Evolutionary conservation across 2,888 invertebrate species (phyloP), one percentile per base, ranked within the genome.

Genomic region (Scaptomyza flava): DNA sequence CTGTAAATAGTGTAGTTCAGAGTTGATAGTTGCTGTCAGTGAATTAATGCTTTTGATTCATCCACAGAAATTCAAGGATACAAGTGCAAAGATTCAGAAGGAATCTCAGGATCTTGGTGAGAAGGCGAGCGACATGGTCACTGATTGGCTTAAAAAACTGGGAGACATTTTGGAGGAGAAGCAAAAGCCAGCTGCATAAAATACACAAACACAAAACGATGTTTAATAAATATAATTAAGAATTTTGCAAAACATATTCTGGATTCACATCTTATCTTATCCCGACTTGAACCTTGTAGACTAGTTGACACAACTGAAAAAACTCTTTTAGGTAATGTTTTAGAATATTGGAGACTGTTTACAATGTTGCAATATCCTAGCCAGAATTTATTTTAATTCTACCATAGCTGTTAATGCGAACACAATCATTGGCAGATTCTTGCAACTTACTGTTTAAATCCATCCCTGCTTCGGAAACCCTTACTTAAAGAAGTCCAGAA

Each of bases 221-320:
- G 36, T 51, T 41, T 74, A 68, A 45, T 27, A 43, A 62, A 72
- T 68, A 72, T 63, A 11, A 38, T 46, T 57, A 53, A 54, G 42
- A 68, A 33, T 17, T 47, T 62, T 43, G 7, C 33, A 52, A 6
- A 41, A 17, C 41, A 17, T 9, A 9, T 17, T 41, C 9, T 17
- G 17, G 1, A 17, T 41, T 17, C 9, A 17, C 3, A 41, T 41
- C 0, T 41, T 9, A 17, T 9, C 9, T 41, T 9, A 9, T 41
- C 17, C 12, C 36, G 6, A 6, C 2, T 2, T n/a, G 36, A 36
- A 6, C n/a, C 36, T n/a, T 36, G n/a, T 6, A 36, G n/a, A n/a
- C 36, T 4, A 6, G 5, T 27, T 27, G 27, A 6, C 27, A 27
- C 4, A 27, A 4, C 27, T 27, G 27, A 27, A 27, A 6, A 0